Percentiles rank a stretch among this genome's conserved stretches.
Conservation (phyloP, 2,888 invertebrate species). For the Ariolimax columbianus region DNA sequence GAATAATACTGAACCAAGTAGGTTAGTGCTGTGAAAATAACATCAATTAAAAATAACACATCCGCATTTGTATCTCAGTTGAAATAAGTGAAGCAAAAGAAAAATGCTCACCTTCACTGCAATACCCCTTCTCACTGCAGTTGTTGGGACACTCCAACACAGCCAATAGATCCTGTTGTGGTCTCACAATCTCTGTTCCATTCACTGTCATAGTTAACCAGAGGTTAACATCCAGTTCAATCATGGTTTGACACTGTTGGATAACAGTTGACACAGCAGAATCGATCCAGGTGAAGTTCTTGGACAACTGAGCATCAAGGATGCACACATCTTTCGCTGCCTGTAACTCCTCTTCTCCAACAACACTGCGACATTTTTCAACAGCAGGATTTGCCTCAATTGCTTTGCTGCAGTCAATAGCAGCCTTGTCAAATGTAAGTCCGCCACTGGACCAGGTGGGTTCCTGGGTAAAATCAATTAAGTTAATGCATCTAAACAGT, state of each 20-base stretch:
- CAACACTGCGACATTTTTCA: conserved; percentile 49
- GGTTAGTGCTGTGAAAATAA: too few relatives aligned
- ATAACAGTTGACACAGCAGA: conserved; percentile 58
- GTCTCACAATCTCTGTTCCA: conserved; percentile 49
- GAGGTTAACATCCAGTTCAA: conserved; percentile 55
- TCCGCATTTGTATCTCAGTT: too few relatives aligned
- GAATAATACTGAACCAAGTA: neutral
- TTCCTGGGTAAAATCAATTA: neutral
- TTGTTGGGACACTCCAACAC: conserved; percentile 62
- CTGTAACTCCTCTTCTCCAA: conserved; percentile 59
- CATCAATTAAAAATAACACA: neutral
- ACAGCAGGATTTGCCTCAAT: conserved; percentile 53
- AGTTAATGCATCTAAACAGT: neutral
- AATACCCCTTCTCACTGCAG: conserved; percentile 62
- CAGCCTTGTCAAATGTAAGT: conserved; percentile 47
- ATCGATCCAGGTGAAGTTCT: conserved; percentile 53
- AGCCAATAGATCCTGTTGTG: conserved; percentile 55
- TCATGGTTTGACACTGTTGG: conserved; percentile 55
- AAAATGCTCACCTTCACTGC: conserved; percentile 57
- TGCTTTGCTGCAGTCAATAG: conserved; percentile 52
- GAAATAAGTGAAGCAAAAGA: neutral
- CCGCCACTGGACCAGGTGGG: neutral
- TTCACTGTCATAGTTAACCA: conserved; percentile 55
- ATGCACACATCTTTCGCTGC: conserved; percentile 62
- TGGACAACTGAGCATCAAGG: conserved; percentile 65